Evolutionary conservation across 2,113 vertebrate species (phyloP).

Genomic region (Pedetes capensis): DNA sequence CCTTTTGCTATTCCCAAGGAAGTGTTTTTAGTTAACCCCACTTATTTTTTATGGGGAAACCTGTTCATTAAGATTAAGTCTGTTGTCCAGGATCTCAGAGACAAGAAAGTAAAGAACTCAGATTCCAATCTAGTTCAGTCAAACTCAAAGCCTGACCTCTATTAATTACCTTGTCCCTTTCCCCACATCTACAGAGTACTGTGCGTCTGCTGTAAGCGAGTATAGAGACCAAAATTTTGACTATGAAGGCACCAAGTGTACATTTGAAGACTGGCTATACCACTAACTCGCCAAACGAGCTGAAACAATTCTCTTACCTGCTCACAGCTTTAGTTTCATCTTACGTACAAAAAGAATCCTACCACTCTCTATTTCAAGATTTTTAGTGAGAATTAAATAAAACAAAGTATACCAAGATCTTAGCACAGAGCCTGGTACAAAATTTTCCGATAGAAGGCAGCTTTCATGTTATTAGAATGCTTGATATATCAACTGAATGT

Average conservation of each 20-base stretch:
- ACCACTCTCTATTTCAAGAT: neutral
- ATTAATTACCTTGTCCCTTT: neutral
- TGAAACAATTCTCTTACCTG: neutral
- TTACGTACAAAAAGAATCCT: neutral
- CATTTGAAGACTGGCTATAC: neutral
- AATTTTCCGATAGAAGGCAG: neutral
- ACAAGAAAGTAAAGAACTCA: constrained; percentile 1
- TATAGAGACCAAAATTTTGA: neutral
- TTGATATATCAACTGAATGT: neutral
- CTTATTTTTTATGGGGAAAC: neutral
- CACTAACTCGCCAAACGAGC: neutral
- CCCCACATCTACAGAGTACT: neutral
- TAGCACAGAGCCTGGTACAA: neutral
- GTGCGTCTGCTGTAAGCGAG: neutral
- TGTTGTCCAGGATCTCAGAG: neutral
- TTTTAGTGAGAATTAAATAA: neutral
- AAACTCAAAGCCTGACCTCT: neutral
- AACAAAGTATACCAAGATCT: neutral
- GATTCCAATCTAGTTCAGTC: neutral
- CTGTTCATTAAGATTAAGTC: neutral
- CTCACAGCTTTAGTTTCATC: neutral
- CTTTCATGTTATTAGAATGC: neutral
- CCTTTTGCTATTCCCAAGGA: neutral
- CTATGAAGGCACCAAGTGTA: neutral
- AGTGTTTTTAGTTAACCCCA: neutral